A percentile compares a stretch with the other conserved stretches of the same genome.
phyloP scores from a whole-genome alignment of 2,113 vertebrate species.

The Psammodynastes pulverulentus region DNA sequence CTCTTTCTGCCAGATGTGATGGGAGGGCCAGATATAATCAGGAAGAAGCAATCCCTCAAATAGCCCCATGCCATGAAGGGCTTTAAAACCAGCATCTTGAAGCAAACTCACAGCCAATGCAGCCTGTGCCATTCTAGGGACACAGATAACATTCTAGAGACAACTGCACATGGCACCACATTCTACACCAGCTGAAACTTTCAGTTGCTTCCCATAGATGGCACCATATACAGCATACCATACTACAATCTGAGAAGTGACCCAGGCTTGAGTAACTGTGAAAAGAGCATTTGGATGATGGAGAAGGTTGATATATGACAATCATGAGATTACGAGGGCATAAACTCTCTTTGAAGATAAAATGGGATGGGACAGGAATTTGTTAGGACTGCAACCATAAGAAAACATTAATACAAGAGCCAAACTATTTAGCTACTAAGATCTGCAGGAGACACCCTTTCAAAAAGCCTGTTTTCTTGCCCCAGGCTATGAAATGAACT shows the following conservation, averaged over 20 bases:
- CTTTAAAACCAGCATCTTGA: neutral
- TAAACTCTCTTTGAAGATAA: neutral
- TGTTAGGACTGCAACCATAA: neutral
- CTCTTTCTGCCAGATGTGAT: no score
- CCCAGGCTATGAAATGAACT: neutral
- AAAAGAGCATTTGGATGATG: neutral
- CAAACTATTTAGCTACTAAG: neutral
- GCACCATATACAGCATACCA: no score
- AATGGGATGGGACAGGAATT: neutral
- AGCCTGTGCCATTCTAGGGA: neutral
- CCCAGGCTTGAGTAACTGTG: neutral
- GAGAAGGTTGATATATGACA: neutral
- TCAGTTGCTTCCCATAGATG: neutral
- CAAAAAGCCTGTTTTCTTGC: neutral
- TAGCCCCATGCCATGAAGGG: neutral
- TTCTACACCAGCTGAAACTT: neutral
- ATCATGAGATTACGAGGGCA: neutral
- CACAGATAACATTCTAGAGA: neutral
- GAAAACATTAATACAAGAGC: neutral
- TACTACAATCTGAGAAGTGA: neutral
- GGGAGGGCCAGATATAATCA: no score
- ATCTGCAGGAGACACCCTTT: neutral
- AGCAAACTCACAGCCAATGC: neutral
- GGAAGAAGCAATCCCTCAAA: no score
- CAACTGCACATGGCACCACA: neutral